Conservation (phyloP, 2,888 invertebrate genomes). For the Mongoloraphidia duomilia region DNA sequence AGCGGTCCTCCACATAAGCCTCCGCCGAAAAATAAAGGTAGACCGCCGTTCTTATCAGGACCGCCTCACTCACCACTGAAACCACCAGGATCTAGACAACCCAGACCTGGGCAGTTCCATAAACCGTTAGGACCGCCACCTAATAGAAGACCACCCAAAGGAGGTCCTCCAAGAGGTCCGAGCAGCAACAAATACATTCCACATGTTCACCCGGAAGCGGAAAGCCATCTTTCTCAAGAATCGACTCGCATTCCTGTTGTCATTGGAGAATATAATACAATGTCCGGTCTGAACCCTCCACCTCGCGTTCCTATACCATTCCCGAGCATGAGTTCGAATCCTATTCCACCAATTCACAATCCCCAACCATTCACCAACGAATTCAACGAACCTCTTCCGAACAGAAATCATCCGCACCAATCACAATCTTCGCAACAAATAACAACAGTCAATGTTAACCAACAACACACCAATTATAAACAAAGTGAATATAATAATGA, state of each 20-base stretch:
- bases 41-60: no score
- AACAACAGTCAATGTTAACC: slow-evolving; percentile 6
- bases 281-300: slow-evolving; percentile 2
- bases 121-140: slow-evolving; percentile 8
- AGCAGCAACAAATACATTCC: not conserved
- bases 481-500: no score
- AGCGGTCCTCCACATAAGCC: no score
- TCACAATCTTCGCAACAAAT: slow-evolving; percentile 6
- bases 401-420: slow-evolving; percentile 1
- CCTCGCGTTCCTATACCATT: slow-evolving; percentile 35
- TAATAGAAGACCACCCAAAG: slow-evolving; percentile 17
- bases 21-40: no score
- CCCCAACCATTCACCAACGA: slow-evolving; percentile 36
- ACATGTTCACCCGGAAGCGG: slow-evolving; percentile 1
- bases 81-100: no score
- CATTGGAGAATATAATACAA: not conserved
- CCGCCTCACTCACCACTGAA: no score
- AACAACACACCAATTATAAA: not conserved
- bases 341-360: slow-evolving; percentile 46
- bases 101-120: no score
- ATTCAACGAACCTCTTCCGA: slow-evolving; percentile 5
- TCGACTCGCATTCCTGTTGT: slow-evolving; percentile 9
- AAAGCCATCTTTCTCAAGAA: slow-evolving; percentile 7
- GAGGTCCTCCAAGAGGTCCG: slow-evolving; percentile 16
- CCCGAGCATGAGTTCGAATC: slow-evolving; percentile 47